Evolutionary conservation across 2,113 vertebrate genomes (phyloP), one percentile per base, ranked within the genome.

Genomic region (Crotophaga sulcirostris): DNA sequence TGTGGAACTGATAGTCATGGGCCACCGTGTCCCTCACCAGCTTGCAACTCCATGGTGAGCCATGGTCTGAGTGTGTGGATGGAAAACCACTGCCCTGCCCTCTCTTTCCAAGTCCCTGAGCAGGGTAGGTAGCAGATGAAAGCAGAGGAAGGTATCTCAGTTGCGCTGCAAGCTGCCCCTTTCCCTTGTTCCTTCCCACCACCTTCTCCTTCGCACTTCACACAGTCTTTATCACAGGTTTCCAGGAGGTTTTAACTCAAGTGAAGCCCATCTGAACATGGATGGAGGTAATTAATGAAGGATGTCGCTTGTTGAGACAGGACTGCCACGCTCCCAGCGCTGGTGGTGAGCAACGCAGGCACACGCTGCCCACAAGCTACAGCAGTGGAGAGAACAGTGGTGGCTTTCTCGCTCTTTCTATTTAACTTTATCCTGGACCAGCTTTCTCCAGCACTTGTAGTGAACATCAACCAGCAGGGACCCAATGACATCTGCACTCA

Each of bases 151-250:
- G 5, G 19, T 18, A 51, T 1, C 64, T 55, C 58, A 13, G 3
- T 2, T 16, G 18, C 6, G 52, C 3, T 15, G 26, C 45, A 45
- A 77, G 86, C 28, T n/a, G 15, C 16, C 18, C 40, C 56, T 26
- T 17, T 31, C n/a, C 45, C 47, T 13, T 7, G 15, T n/a, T 77
- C 59, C 83, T 79, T 76, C 84, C 42, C 56, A 45, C 42, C 38
- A 4, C 21, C 1, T 2, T 7, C 74, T 51, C 66, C 67, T 31
- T 25, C 2, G 0, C 54, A 3, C 47, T 49, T 5, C 0, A 13
- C 34, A 8, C 54, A 33, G 60, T 13, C 52, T 54, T 25, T 13
- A 8, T 20, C 11, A 2, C 1, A 45, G 44, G n/a, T 24, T 90
- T 33, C 51, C 38, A 1, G 44, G 6, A 64, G 72, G 11, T 16